These are phyloP conservation scores for Leptodactylus fallax DNA, from an alignment of 2,797 vertebrate species.

Conservation along the genomic window DNA sequence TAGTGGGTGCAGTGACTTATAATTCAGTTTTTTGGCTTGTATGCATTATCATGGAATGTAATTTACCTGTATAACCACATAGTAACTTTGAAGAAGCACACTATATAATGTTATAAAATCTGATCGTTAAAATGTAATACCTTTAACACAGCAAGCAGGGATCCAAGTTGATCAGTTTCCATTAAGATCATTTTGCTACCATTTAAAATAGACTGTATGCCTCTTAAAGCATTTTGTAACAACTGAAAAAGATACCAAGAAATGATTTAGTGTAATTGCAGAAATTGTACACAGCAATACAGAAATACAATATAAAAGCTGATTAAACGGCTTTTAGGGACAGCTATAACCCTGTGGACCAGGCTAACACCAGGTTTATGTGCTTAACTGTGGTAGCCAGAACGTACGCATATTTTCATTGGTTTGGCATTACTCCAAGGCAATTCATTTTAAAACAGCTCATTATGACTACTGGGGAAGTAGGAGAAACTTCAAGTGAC, in stretches of 20 bases:
- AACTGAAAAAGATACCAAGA: constrained; percentile 75
- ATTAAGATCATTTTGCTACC: constrained; percentile 89
- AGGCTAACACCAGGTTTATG: no score
- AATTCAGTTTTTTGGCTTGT: background rate
- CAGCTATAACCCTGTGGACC: no score
- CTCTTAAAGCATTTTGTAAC: constrained; percentile 90
- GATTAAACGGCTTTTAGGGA: no score
- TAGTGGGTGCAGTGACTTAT: background rate
- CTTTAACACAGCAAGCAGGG: constrained; percentile 90
- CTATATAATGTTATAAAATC: no score
- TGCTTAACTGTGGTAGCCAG: no score
- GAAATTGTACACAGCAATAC: no score
- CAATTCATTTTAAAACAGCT: no score
- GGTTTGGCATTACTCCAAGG: no score
- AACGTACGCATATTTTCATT: no score
- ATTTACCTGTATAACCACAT: background rate
- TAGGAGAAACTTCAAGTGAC: no score
- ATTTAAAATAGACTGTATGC: constrained; percentile 90
- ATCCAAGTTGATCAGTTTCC: constrained; percentile 86
- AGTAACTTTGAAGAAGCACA: background rate
- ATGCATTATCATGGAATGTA: background rate
- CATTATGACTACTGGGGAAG: no score
- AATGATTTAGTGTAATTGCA: background rate
- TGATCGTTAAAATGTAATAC: constrained; percentile 70
- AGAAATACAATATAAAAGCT: no score